phyloP scores from a whole-genome alignment of 2,888 invertebrate genomes.

The Cheilosia grossa region DNA sequence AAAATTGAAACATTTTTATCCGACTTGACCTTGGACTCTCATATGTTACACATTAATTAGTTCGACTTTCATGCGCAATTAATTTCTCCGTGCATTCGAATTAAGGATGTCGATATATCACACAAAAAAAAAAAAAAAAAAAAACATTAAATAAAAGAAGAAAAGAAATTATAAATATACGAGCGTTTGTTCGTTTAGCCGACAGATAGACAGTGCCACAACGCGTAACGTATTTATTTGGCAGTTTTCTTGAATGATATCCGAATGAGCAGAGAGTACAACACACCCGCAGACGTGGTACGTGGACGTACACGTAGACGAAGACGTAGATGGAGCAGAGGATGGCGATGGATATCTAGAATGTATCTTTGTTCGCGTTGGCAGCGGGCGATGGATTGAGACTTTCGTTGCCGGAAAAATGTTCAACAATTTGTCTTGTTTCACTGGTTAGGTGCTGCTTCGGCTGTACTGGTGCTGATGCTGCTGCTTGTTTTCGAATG shows the following conservation, averaged over 20 bases:
- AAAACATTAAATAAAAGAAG: constrained; percentile 4
- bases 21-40: constrained; percentile 58
- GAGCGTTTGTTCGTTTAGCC: constrained; percentile 41
- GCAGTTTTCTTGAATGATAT: constrained; percentile 73
- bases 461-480: not conserved
- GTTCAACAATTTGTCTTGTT: constrained; percentile 74
- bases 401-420: constrained; percentile 57
- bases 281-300: constrained; percentile 22
- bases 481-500: constrained; percentile 45
- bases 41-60: constrained; percentile 74
- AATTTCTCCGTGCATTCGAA: constrained; percentile 72
- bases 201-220: constrained; percentile 65
- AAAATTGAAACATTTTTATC: constrained; percentile 48
- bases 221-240: constrained; percentile 74
- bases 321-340: constrained; percentile 14
- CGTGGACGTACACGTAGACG: constrained; percentile 14
- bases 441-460: constrained; percentile 39
- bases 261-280: constrained; percentile 29
- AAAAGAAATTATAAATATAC: constrained; percentile 45
- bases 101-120: constrained; percentile 75
- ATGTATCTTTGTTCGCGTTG: constrained; percentile 55
- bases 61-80: constrained; percentile 73
- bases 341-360: constrained; percentile 21
- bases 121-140: constrained; percentile 16
- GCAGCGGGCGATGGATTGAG: constrained; percentile 62